A percentile compares a stretch with the other conserved stretches of the same genome.
Conservation (phyloP, 2,888 invertebrate species). For the Drosophila vallismaia region DNA sequence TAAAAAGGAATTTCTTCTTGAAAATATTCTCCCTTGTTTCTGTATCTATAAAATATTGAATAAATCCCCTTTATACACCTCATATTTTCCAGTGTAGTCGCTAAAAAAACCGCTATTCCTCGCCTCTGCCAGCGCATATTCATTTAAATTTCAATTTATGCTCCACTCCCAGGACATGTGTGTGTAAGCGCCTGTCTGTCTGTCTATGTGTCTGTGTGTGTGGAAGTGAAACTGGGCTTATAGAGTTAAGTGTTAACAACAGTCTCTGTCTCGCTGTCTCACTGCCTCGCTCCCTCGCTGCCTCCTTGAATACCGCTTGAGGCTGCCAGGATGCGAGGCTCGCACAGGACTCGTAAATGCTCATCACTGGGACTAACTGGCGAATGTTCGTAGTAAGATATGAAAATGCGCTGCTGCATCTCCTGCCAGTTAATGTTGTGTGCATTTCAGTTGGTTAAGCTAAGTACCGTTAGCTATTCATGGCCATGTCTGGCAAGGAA, state of each 20-base stretch:
- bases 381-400: slow-evolving; percentile 47
- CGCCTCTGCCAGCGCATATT: slow-evolving; percentile 42
- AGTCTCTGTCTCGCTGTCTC: neutral
- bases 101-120: neutral
- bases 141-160: slow-evolving; percentile 69
- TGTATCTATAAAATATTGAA: neutral
- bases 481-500: slow-evolving; percentile 5
- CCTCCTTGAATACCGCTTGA: no score
- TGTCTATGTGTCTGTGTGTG: neutral
- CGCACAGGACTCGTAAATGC: slow-evolving; percentile 13
- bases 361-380: slow-evolving; percentile 52
- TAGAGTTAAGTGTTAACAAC: slow-evolving; percentile 28
- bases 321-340: no score
- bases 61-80: neutral
- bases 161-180: slow-evolving; percentile 11
- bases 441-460: slow-evolving; percentile 45
- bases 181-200: neutral
- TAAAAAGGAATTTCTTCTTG: neutral
- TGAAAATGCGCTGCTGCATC: slow-evolving; percentile 37
- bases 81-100: neutral
- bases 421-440: slow-evolving; percentile 42
- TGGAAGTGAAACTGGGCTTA: slow-evolving; percentile 1
- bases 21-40: neutral
- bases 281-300: no score
- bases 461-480: slow-evolving; percentile 28